phyloP scores from a whole-genome alignment of 2,888 invertebrate species.

The Bombyx huttoni region DNA sequence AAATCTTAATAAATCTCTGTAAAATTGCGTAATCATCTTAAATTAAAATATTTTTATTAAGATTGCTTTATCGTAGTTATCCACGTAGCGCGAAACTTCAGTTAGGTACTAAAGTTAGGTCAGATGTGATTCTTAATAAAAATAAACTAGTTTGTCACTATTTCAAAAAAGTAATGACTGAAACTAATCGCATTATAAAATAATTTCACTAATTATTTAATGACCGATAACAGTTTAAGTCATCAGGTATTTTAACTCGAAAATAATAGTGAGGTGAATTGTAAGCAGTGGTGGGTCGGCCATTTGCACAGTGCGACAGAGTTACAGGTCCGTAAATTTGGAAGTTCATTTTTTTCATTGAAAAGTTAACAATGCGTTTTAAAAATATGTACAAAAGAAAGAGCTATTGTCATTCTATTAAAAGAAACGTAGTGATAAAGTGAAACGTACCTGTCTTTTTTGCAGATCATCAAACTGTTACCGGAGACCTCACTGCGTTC shows the following conservation, averaged over 20 bases:
- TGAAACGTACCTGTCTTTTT: conserved; percentile 64
- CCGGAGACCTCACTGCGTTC: conserved; percentile 64
- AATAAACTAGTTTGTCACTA: conserved; percentile 10
- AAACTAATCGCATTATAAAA: conserved; percentile 21
- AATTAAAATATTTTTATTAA: background rate
- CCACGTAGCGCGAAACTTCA: conserved; percentile 8
- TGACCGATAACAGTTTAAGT: conserved; percentile 18
- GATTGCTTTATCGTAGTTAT: background rate
- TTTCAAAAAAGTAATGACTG: conserved; percentile 6
- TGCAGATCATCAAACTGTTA: conserved; percentile 67
- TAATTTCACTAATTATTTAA: conserved; percentile 32
- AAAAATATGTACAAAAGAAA: conserved; percentile 59
- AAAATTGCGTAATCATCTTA: background rate
- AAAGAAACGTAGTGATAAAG: conserved; percentile 48
- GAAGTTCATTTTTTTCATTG: conserved; percentile 44
- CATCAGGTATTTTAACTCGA: conserved; percentile 23
- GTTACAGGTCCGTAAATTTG: conserved; percentile 72
- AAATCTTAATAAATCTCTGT: background rate
- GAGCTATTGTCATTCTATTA: conserved; percentile 27
- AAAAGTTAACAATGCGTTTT: conserved; percentile 54
- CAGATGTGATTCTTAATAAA: conserved; percentile 34
- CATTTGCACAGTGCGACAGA: conserved; percentile 80
- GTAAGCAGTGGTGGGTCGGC: conserved; percentile 79
- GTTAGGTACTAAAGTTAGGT: conserved; percentile 17
- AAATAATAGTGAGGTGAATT: conserved; percentile 54